Conservation (phyloP, 2,888 invertebrate genomes). For the Pollenia griseotomentosa region DNA sequence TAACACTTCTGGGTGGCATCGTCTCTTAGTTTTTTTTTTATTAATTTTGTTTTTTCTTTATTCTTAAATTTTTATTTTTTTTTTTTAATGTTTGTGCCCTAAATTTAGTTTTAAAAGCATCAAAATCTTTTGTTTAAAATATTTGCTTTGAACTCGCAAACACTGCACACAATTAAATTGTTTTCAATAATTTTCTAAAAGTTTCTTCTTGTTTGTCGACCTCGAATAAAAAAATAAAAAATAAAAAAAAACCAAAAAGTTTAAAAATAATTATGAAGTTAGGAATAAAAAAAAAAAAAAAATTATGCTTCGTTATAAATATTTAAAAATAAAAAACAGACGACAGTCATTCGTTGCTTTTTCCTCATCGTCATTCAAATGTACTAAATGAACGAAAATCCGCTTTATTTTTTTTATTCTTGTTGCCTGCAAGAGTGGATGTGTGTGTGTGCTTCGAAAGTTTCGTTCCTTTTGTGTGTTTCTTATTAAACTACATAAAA, state of each 20-base stretch:
- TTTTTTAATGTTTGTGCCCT: neutral
- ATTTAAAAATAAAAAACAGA: neutral
- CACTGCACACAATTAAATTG: conserved; percentile 12
- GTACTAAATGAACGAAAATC: neutral
- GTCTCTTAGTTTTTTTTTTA: too few relatives aligned
- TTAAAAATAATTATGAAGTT: conserved; percentile 32
- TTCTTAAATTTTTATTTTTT: neutral
- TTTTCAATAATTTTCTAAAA: conserved; percentile 17
- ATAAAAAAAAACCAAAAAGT: conserved; percentile 8
- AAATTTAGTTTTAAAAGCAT: conserved; percentile 2
- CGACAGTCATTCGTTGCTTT: neutral
- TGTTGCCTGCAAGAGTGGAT: neutral
- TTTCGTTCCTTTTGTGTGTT: conserved; percentile 11
- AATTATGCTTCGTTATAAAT: neutral
- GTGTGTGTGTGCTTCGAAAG: neutral
- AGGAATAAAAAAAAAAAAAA: neutral
- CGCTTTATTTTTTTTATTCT: neutral
- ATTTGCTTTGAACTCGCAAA: neutral
- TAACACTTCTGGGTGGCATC: too few relatives aligned
- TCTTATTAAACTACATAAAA: conserved; percentile 55
- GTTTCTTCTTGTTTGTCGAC: neutral
- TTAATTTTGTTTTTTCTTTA: neutral
- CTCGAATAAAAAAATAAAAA: neutral
- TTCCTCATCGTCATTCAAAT: neutral
- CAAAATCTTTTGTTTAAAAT: neutral